A percentile compares a stretch with the other conserved stretches of the same genome.
phyloP scores from a whole-genome alignment of 2,888 invertebrate species.

The Ornithoptera alexandrae region DNA sequence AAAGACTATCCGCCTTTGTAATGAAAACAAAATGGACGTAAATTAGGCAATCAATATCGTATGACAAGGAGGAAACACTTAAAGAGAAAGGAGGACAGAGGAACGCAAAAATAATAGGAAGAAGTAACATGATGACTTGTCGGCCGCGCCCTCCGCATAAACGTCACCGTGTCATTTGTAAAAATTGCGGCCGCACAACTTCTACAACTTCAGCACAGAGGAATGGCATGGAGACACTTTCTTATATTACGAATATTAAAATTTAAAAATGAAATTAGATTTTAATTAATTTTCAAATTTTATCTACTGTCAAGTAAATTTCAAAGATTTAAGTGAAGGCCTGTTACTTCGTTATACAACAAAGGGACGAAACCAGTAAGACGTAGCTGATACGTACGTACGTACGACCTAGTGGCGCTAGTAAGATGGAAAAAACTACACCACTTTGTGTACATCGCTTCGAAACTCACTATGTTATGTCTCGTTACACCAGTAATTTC shows the following conservation, averaged over 20 bases:
- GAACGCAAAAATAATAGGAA: slow-evolving; percentile 72
- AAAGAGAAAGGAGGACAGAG: slow-evolving; percentile 53
- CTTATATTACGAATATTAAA: neutral
- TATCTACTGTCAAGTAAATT: no score
- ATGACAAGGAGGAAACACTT: slow-evolving; percentile 56
- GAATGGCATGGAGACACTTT: slow-evolving; percentile 45
- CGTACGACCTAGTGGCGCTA: no score
- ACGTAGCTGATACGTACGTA: no score
- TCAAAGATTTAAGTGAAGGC: no score
- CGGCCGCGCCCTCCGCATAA: slow-evolving; percentile 74
- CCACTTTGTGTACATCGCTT: no score
- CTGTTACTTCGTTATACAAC: no score
- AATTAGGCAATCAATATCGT: slow-evolving; percentile 52
- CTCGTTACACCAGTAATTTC: no score
- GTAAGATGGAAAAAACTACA: no score
- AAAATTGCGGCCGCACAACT: slow-evolving; percentile 77
- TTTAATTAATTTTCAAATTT: no score
- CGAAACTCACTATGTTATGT: no score
- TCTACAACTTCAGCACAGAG: slow-evolving; percentile 67
- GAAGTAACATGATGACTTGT: slow-evolving; percentile 79
- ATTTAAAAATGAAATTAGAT: neutral
- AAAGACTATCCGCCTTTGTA: neutral
- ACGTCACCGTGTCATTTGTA: slow-evolving; percentile 80
- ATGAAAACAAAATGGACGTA: slow-evolving; percentile 30
- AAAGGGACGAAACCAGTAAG: no score